Evolutionary conservation across 2,797 vertebrate genomes (phyloP), one percentile per base, ranked within the genome.

Genomic region (Cyclopterus lumpus): DNA sequence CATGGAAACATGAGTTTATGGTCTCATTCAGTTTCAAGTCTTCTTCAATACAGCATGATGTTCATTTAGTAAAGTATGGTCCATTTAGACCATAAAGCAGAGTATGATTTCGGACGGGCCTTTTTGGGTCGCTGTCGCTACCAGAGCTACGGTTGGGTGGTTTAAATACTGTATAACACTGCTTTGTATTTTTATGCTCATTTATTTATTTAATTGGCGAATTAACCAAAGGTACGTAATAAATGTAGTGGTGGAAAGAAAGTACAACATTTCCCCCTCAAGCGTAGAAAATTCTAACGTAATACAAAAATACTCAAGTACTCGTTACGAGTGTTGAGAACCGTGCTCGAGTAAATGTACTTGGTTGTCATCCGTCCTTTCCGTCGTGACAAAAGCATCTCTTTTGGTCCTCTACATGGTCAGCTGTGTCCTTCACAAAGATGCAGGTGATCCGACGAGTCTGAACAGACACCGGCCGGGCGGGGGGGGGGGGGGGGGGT

Each of bases 401-500:
- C 28, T 67, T 49, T 60, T 68, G 71, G 44, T 22, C 34, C 34
- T 72, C 38, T 74, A 54, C 51, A 14, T 77, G 73, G 67, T 24
- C 58, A 18, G 34, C 59, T 69, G 66, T 61, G 62, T 73, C 67
- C 91, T 77, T 72, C 84, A 73, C 75, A 89, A 76, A 49, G 65
- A 68, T 66, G 80, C 84, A 89, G 88, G 73, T 72, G 71, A 89
- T 82, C 68, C 64, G 67, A 77, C 81, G 73, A 26, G 30, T 80
- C 77, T 82, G 36, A 79, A 73, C 77, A 81, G 64, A 82, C n/a
- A n/a, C 78, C 51, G 48, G 73, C 16, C 42, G 46, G 75, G 75
- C 59, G 44, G 49, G 55, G 8, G 71, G 74, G 73, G 72, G 46
- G 75, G 75, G 59, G 44, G 49, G 55, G 8, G 71, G 74, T 73